Evolutionary conservation across 2,113 vertebrate species (phyloP).

Genomic region (Hyperopisus bebe): DNA sequence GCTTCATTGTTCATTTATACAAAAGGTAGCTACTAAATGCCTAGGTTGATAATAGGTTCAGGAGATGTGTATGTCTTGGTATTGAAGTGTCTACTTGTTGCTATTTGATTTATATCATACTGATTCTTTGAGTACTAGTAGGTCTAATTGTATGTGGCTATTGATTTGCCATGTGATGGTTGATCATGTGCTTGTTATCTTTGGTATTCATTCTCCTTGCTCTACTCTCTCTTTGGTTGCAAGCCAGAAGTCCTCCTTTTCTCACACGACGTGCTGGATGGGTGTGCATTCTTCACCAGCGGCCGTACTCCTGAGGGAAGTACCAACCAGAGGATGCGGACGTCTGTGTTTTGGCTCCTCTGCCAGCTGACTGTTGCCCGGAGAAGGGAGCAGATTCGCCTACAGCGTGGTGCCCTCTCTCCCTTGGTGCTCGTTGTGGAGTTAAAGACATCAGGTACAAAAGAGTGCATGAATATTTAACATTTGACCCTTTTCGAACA

Average conservation of each 20-base stretch:
- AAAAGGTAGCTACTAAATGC: not conserved
- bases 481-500: conserved; percentile 11
- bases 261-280: not conserved
- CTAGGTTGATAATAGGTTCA: not conserved
- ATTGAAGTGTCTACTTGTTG: not conserved
- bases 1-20: not conserved
- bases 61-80: not conserved
- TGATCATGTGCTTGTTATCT: not conserved
- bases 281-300: not conserved
- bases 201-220: not conserved
- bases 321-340: not conserved
- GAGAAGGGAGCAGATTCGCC: not conserved
- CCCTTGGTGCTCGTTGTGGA: conserved; percentile 39
- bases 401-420: not conserved
- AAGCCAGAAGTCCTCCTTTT: not conserved
- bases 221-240: not conserved
- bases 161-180: not conserved
- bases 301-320: not conserved
- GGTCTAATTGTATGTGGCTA: not conserved
- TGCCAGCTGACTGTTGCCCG: not conserved
- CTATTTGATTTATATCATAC: not conserved
- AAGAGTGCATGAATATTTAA: conserved; percentile 36
- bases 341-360: not conserved
- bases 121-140: not conserved
- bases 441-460: conserved; percentile 36